Conservation (phyloP, 64 coral and sea anemone genomes). For the Stylophora pistillata region DNA sequence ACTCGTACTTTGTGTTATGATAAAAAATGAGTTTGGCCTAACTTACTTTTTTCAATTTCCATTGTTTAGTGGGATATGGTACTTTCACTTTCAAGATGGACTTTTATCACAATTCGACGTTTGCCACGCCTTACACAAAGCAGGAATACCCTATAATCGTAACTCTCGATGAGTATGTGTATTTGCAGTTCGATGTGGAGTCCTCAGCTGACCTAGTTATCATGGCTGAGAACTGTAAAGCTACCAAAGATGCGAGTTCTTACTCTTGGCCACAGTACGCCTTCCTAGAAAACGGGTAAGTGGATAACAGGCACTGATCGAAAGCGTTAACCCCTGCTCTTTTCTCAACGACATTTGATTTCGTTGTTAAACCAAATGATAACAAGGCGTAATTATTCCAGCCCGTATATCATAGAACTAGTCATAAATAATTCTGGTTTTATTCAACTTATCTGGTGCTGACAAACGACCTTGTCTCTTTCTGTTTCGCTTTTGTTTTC, state of each 20-base stretch:
- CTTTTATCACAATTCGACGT: background rate
- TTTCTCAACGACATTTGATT: no score
- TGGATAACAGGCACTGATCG: no score
- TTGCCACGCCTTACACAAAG: background rate
- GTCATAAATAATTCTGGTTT: no score
- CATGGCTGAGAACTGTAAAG: constrained; percentile 5
- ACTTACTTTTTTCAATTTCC: background rate
- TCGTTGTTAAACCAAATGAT: no score
- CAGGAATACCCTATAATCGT: background rate
- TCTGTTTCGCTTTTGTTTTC: no score
- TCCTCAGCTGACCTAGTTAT: background rate
- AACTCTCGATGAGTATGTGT: background rate
- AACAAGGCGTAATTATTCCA: no score
- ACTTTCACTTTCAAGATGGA: background rate
- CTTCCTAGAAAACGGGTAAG: background rate
- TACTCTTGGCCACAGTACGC: constrained; percentile 23
- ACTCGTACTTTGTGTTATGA: no score
- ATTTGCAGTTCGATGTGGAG: background rate
- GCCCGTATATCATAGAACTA: no score
- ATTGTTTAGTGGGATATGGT: background rate
- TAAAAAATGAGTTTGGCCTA: no score
- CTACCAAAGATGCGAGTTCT: constrained; percentile 1
- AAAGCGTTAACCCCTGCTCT: no score
- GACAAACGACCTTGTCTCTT: no score
- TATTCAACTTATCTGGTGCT: no score